These are phyloP conservation scores for Drosophila tanythrix DNA, from an alignment of 2,888 invertebrate genomes.

Conservation along the genomic window DNA sequence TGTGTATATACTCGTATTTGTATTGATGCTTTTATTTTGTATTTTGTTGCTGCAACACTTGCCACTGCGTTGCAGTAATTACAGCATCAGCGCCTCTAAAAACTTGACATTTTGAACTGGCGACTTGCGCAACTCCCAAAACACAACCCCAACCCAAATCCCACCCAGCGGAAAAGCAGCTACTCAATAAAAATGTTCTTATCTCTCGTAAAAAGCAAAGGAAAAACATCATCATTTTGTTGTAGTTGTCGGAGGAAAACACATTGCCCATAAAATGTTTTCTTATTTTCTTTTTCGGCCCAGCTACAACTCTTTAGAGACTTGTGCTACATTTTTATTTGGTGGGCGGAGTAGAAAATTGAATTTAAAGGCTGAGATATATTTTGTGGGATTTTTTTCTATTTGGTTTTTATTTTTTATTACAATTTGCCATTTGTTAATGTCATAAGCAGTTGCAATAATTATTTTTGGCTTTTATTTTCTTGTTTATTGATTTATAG, in stretches of 20 bases:
- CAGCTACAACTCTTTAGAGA: conserved; percentile 59
- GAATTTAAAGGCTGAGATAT: conserved; percentile 31
- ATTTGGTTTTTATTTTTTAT: conserved; percentile 50
- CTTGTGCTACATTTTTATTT: conserved; percentile 61
- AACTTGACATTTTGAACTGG: conserved; percentile 76
- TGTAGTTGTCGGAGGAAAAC: conserved; percentile 48
- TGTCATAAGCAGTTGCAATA: conserved; percentile 56
- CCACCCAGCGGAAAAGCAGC: conserved; percentile 6
- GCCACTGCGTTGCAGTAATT: conserved; percentile 54
- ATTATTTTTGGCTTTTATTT: conserved; percentile 53
- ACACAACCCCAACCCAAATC: conserved; percentile 14
- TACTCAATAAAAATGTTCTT: conserved; percentile 73
- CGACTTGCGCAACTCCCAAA: conserved; percentile 48
- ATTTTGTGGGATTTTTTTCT: neutral
- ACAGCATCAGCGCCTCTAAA: conserved; percentile 50
- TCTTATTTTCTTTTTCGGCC: conserved; percentile 5
- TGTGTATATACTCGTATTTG: conserved; percentile 36
- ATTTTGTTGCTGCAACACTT: conserved; percentile 62
- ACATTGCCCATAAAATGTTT: conserved; percentile 51
- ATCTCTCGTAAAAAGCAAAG: conserved; percentile 70
- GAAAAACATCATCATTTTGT: conserved; percentile 62
- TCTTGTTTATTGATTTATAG: conserved; percentile 63
- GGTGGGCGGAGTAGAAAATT: conserved; percentile 17
- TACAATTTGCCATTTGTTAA: conserved; percentile 71
- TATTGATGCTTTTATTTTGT: conserved; percentile 10